A percentile compares a stretch with the other conserved stretches of the same genome.
These are phyloP conservation scores for Ichneumoninae sp. DNA, from an alignment of 2,888 invertebrate genomes.

Conservation along the genomic window DNA sequence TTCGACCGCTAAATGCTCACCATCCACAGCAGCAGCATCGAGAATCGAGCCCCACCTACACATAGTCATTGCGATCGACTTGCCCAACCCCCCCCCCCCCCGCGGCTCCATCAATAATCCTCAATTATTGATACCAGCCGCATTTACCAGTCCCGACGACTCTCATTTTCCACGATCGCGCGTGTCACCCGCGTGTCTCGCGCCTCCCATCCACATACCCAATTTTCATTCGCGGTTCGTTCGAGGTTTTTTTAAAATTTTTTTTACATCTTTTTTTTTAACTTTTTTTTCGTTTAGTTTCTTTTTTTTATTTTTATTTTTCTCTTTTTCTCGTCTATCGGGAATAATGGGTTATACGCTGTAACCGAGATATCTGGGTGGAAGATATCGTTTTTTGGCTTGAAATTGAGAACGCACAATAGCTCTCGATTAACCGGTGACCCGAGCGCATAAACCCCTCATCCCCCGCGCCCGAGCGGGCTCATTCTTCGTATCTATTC, in stretches of 20 bases:
- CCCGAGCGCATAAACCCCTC: slow-evolving; percentile 43
- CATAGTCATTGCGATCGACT: slow-evolving; percentile 66
- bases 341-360: slow-evolving; percentile 3
- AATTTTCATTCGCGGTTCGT: slow-evolving; percentile 41
- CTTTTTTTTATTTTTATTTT: slow-evolving; percentile 3
- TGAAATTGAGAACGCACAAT: slow-evolving; percentile 53
- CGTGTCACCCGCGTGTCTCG: slow-evolving; percentile 55
- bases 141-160: slow-evolving; percentile 69
- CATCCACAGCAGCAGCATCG: slow-evolving; percentile 67
- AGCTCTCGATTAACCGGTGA: slow-evolving; percentile 53
- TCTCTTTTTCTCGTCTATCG: background rate
- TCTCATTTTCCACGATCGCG: slow-evolving; percentile 59
- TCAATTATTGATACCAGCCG: slow-evolving; percentile 83
- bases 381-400: slow-evolving; percentile 48
- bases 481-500: slow-evolving; percentile 37
- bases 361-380: slow-evolving; percentile 42
- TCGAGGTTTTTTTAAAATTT: slow-evolving; percentile 5
- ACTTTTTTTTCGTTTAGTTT: background rate
- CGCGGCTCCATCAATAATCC: slow-evolving; percentile 77
- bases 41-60: slow-evolving; percentile 54
- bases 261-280: background rate
- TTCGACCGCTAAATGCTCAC: slow-evolving; percentile 82
- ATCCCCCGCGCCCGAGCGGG: background rate
- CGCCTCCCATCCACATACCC: slow-evolving; percentile 10
- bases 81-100: slow-evolving; percentile 36